phyloP scores from a whole-genome alignment of 2,797 vertebrate species.

The Alectoris magna region DNA sequence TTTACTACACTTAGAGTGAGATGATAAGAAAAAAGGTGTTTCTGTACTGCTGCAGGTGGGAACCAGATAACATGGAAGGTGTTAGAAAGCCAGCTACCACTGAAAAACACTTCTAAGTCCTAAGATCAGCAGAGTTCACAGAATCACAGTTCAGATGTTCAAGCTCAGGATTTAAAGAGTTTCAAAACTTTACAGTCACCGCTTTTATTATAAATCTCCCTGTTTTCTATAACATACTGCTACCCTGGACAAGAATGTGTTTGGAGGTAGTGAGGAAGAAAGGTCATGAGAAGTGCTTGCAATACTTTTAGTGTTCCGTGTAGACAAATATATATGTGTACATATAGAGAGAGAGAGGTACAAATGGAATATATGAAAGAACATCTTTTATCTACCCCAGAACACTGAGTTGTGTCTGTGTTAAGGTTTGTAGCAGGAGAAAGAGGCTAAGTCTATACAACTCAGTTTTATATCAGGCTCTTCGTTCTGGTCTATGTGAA shows the following conservation, averaged over 20 bases:
- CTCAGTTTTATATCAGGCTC: background rate
- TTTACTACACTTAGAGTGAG: background rate
- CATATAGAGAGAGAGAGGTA: background rate
- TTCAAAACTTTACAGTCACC: background rate
- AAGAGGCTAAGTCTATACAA: background rate
- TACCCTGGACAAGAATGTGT: background rate
- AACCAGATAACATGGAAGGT: background rate
- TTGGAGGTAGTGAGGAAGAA: background rate
- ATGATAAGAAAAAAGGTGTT: background rate
- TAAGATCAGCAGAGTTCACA: background rate
- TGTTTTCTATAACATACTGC: no score
- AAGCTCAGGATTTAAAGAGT: background rate
- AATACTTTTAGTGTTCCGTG: background rate
- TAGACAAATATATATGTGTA: background rate
- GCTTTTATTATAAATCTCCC: background rate
- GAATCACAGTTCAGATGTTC: background rate
- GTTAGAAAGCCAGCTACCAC: background rate
- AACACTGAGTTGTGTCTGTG: background rate
- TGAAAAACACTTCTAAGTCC: background rate
- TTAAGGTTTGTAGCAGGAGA: background rate
- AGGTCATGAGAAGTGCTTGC: background rate
- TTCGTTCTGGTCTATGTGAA: background rate
- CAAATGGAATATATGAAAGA: background rate
- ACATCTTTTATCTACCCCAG: background rate
- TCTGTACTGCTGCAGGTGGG: background rate